Evolutionary conservation across 2,113 vertebrate genomes (phyloP).

Genomic region (Zosterops pallidus): DNA sequence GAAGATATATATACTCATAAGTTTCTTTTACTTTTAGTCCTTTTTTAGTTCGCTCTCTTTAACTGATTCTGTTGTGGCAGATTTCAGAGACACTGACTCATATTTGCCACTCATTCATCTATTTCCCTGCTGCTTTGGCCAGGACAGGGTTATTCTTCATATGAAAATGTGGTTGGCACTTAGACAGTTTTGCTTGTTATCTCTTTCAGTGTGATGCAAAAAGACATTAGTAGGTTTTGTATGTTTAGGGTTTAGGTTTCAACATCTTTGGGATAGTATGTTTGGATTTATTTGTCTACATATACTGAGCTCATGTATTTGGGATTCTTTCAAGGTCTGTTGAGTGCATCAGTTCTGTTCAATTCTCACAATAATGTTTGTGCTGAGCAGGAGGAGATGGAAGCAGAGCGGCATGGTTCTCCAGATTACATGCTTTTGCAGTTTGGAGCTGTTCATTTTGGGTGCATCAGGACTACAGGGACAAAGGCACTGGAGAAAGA

Average conservation of each 20-base stretch:
- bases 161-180: not conserved
- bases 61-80: not conserved
- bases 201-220: not conserved
- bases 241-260: not conserved
- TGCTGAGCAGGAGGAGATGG: not conserved
- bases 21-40: not conserved
- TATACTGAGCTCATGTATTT: not conserved
- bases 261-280: not conserved
- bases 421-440: not conserved
- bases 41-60: not conserved
- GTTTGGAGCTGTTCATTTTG: not conserved
- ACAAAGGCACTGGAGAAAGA: not conserved
- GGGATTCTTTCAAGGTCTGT: not conserved
- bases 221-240: not conserved
- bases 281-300: not conserved
- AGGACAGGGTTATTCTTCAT: not conserved
- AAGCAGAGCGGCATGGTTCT: not conserved
- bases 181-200: not conserved
- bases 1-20: too few species aligned
- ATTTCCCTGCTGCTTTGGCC: not conserved
- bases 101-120: not conserved
- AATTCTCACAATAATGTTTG: not conserved
- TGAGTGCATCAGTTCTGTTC: not conserved
- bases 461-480: not conserved
- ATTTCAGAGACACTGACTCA: not conserved